Evolutionary conservation across 2,888 invertebrate species (phyloP), one percentile per base, ranked within the genome.

Genomic region (Napeogenes inachia): DNA sequence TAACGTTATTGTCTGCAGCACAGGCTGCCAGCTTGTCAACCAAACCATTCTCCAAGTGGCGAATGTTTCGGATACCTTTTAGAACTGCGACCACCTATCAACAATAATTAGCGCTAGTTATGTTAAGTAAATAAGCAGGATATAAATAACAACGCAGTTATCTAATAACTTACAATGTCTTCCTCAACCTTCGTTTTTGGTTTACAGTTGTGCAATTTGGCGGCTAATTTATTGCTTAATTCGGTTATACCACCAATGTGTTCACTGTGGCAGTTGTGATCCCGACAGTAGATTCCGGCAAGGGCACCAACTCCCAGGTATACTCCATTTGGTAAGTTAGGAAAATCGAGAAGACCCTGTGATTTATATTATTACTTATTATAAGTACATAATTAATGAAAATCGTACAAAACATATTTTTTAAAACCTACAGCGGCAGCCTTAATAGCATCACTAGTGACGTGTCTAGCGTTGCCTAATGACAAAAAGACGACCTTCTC

Each of bases 21-120:
- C 95, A 93, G 57, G 91, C 87, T 0, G 86, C 87, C 47, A 96
- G 73, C 71, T 93, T 93, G 30, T 92, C 90, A 0, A 93, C 80
- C 0, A 94, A 91, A 1, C 85, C 86, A 60, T 93, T 93, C 62
- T 93, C 93, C 60, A 96, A 77, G 71, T 93, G 93, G 33, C 93
- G 92, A 61, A 95, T 92, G 82, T 97, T 98, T 13, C 94, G 94
- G 61, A 98, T 91, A 5, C 96, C 96, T 80, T 98, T 97, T 47
- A 98, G 83, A 0, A 94, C 92, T 45, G 94, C 92, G 38, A 98
- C 87, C 13, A 94, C 88, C 86, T 92, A 73, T 10, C 5, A 10
- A 12, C 42, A 42, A 42, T 42, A 42, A 42, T 42, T 10, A 42
- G 3, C 3, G 3, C 8, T 42, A 3, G 3, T 42, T 42, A 10